Base-by-base conservation (phyloP, 2,888 invertebrate species). In the Cryptus armator region DNA sequence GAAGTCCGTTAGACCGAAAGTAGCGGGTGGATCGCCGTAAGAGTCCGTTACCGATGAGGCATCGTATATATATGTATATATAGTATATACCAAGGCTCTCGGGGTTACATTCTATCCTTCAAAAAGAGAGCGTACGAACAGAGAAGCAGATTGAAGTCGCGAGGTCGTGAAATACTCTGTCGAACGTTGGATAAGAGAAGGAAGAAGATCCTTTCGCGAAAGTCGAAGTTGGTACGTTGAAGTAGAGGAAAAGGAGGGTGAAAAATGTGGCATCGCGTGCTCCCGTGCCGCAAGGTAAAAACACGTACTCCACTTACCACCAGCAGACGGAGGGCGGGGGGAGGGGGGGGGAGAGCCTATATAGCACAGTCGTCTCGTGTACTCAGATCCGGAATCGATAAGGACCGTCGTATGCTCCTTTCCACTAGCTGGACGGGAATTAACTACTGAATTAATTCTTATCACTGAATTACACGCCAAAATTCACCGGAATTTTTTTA, bases 1-100 rank as follows among this genome's bases (percentile, higher is more conserved):
- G 88, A 56, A 89, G 81, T 90, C 91, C 92, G 92, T 92, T 92
- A 91, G 89, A 85, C 89, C 89, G 88, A 89, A 91, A 91, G 89
- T 90, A 89, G 89, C 89, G 84, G 86, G 84, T 86, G 90, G 89
- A 90, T 88, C 88, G 89, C 88, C 88, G 89, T 89, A 90, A 89
- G 89, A 89, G 88, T 87, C 89, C 90, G 90, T 90, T 90, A 91
- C 89, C 88, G 84, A 83, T 81, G 81, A 83, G 86, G 71, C 62
- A 71, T 67, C 64, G 43, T 12, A 53, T 53, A 19, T 67, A 24
- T 51, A 77, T 64, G 32, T 71, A 56, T 37, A 56, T 37, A 37
- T 37, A 9, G 37, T 37, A 48, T 37, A 37, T 14, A 16, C 32
- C n/a, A 76, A 19, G 29, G 14, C 43, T 62, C 56, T 24, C 71